Evolutionary conservation across 2,113 vertebrate genomes (phyloP).

Genomic region (Aptenodytes forsteri): DNA sequence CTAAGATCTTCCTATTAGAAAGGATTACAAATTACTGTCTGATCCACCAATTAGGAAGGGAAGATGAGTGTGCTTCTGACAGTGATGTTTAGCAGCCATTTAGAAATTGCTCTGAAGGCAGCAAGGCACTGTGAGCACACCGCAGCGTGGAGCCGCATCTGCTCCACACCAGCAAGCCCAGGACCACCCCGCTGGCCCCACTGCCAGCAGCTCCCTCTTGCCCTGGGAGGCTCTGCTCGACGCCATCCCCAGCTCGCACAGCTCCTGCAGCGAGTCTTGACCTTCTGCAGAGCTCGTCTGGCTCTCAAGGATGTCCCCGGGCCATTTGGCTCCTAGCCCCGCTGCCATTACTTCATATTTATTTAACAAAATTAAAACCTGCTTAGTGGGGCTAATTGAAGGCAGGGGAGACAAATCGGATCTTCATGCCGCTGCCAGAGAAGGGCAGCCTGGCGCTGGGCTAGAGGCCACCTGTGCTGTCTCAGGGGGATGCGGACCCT

Average conservation of each 20-base stretch:
- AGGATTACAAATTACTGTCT: conserved; percentile 67
- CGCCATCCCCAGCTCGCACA: neutral
- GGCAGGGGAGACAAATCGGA: conserved; percentile 23
- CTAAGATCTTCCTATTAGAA: conserved; percentile 18
- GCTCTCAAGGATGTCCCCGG: neutral
- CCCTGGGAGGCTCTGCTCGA: neutral
- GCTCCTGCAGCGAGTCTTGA: neutral
- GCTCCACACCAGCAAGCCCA: neutral
- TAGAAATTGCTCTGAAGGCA: conserved; percentile 46
- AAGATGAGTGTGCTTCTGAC: conserved; percentile 41
- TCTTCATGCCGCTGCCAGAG: neutral
- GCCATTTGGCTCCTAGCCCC: neutral
- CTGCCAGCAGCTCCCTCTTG: neutral
- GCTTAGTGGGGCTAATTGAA: neutral
- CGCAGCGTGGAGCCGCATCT: neutral
- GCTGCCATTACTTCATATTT: conserved; percentile 33
- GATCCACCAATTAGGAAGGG: conserved; percentile 62
- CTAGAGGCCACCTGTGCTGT: neutral
- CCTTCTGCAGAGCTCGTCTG: neutral
- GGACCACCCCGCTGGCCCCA: neutral
- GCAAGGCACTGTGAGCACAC: neutral
- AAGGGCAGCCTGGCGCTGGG: neutral
- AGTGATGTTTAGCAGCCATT: conserved; percentile 60
- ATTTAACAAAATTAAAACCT: conserved; percentile 61
- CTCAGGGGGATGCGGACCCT: fast-evolving